Evolutionary conservation across 2,113 vertebrate species (phyloP).

Genomic region (Perccottus glenii): DNA sequence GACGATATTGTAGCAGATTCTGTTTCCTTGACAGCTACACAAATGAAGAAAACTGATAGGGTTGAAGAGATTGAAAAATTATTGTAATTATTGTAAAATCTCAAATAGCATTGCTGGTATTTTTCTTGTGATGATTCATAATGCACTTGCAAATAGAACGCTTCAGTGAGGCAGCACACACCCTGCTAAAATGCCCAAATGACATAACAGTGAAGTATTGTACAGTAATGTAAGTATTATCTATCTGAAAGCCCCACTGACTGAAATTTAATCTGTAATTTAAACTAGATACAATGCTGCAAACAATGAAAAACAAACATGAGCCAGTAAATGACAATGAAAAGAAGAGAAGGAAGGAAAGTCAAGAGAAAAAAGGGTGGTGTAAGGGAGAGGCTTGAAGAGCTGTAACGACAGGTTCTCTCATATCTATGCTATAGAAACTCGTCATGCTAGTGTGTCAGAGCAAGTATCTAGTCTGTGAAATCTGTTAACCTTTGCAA

Average conservation of each 20-base stretch:
- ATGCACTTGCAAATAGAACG: neutral
- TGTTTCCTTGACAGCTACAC: too few species aligned
- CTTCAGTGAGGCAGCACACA: neutral
- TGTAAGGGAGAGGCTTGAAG: constrained; percentile 22
- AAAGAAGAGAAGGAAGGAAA: constrained; percentile 4
- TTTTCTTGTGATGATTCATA: neutral
- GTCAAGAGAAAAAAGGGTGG: constrained; percentile 6
- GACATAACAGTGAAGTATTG: neutral
- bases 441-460: constrained; percentile 43
- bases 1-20: too few species aligned
- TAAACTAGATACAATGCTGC: neutral
- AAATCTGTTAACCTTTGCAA: constrained; percentile 3
- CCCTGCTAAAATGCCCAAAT: neutral
- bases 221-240: neutral
- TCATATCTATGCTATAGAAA: constrained; percentile 42
- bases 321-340: constrained; percentile 7
- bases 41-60: too few species aligned
- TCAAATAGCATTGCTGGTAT: too few species aligned
- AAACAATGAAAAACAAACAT: constrained; percentile 17
- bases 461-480: constrained; percentile 29
- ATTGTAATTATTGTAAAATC: too few species aligned
- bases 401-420: constrained; percentile 62
- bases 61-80: too few species aligned
- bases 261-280: constrained; percentile 7
- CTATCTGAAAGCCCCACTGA: neutral